These are phyloP conservation scores for Eucriotettix oculatus DNA, from an alignment of 2,888 invertebrate species.

Conservation along the genomic window DNA sequence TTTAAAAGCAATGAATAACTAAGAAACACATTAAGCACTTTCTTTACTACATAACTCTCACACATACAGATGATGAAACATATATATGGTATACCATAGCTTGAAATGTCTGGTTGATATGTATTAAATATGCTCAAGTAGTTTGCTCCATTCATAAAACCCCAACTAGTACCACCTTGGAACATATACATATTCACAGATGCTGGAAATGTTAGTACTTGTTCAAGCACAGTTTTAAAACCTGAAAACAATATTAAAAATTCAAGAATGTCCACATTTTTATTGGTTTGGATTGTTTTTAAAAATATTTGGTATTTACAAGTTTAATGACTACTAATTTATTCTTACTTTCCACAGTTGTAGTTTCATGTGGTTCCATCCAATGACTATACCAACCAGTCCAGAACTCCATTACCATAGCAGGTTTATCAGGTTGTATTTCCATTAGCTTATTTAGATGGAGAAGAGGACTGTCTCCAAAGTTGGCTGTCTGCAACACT, in stretches of 20 bases:
- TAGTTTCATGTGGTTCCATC: constrained; percentile 23
- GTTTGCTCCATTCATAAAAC: constrained; percentile 17
- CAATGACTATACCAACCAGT: constrained; percentile 44
- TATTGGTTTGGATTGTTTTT: too few relatives aligned
- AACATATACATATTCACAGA: constrained; percentile 27
- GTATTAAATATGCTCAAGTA: constrained; percentile 1
- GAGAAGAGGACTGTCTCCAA: constrained; percentile 26
- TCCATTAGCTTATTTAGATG: constrained; percentile 26
- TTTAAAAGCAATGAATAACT: too few relatives aligned
- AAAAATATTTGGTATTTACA: too few relatives aligned
- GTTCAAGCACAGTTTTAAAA: constrained; percentile 11
- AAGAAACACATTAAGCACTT: too few relatives aligned
- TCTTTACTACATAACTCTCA: too few relatives aligned
- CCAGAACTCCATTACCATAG: constrained; percentile 42
- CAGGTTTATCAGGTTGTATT: constrained; percentile 31
- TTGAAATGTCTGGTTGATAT: constrained; percentile 25
- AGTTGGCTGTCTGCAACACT: constrained; percentile 37
- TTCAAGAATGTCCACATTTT: too few relatives aligned
- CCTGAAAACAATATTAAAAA: not conserved
- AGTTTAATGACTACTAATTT: too few relatives aligned
- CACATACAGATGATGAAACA: too few relatives aligned
- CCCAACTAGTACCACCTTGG: constrained; percentile 25
- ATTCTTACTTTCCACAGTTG: constrained; percentile 14
- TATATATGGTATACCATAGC: constrained; percentile 23
- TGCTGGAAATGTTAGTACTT: constrained; percentile 18